Conservation (phyloP, 2,888 invertebrate genomes). For the Parasteatoda lunata region DNA sequence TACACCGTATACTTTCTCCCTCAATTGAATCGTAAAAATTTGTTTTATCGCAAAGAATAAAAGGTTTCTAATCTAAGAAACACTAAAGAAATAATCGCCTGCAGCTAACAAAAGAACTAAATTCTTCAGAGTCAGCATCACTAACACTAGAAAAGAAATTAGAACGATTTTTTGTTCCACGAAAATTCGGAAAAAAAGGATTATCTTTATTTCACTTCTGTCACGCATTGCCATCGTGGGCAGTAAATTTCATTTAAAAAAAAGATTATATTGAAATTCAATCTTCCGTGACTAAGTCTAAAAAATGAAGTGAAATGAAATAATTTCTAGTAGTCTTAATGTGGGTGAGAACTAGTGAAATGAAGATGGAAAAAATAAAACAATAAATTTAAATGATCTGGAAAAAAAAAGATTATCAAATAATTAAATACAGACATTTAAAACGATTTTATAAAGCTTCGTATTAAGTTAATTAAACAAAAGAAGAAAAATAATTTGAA, state of each 20-base stretch:
- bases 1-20: not conserved
- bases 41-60: not conserved
- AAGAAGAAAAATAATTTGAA: not conserved
- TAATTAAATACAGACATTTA: not conserved
- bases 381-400: not conserved
- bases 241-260: conserved; percentile 27
- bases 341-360: not conserved
- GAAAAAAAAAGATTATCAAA: not conserved
- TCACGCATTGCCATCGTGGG: conserved; percentile 17
- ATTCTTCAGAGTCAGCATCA: not conserved
- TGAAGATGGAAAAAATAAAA: not conserved
- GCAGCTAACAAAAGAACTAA: not conserved
- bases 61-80: not conserved
- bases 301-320: conserved; percentile 2
- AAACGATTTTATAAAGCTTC: not conserved
- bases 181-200: not conserved
- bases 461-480: not conserved
- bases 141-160: not conserved
- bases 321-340: not conserved
- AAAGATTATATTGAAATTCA: conserved; percentile 13
- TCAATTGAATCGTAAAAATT: not conserved
- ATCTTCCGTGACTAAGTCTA: conserved; percentile 11
- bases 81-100: not conserved
- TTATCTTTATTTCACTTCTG: conserved; percentile 6
- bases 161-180: not conserved